Percentiles rank a stretch among this genome's conserved stretches.
Conservation (phyloP, 1,140 invertebrate species). For the Adelges cooleyi region DNA sequence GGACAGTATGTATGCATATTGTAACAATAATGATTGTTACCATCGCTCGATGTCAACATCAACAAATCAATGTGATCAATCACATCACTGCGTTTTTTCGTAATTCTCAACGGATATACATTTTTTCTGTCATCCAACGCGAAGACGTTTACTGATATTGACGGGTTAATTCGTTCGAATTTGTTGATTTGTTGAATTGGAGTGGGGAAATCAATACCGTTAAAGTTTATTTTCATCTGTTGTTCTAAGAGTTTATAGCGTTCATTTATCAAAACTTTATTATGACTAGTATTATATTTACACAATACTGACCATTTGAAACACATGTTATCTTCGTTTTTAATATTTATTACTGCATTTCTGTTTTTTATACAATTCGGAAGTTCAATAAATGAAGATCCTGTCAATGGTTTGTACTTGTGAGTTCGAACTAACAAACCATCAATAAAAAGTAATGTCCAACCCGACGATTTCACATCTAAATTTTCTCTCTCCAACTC, state of each 20-base stretch:
- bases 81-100: neutral
- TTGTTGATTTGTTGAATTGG: neutral
- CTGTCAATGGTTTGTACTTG: neutral
- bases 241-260: neutral
- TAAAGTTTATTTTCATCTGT: neutral
- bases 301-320: neutral
- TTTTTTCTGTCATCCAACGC: neutral
- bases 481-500: neutral
- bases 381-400: neutral
- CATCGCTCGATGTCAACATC: neutral
- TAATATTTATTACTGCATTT: conserved; percentile 1
- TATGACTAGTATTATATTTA: no score
- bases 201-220: neutral
- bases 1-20: neutral
- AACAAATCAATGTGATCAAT: neutral
- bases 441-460: neutral
- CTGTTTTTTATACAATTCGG: neutral
- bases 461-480: neutral
- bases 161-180: neutral
- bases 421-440: neutral
- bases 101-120: neutral
- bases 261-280: no score
- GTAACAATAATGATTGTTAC: conserved; percentile 1
- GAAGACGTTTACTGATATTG: neutral
- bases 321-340: neutral